Percentiles rank a stretch among this genome's conserved stretches.
phyloP scores from a whole-genome alignment of 2,888 invertebrate species.

The Muscina levida region DNA sequence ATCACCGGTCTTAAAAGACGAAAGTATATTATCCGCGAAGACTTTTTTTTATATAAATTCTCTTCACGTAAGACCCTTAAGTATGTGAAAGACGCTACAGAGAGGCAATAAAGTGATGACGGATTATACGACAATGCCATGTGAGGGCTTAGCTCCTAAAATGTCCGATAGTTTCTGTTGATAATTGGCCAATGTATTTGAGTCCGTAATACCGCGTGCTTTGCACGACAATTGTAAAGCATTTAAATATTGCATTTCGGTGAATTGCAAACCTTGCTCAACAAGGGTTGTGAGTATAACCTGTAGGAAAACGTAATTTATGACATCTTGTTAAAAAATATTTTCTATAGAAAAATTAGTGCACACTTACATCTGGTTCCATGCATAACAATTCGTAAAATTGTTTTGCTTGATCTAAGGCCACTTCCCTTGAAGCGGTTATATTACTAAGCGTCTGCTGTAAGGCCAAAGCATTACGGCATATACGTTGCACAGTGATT shows the following conservation, averaged over 20 bases:
- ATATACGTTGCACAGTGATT: slow-evolving; percentile 90
- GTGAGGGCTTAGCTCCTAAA: slow-evolving; percentile 84
- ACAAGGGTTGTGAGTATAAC: slow-evolving; percentile 91
- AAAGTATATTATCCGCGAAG: slow-evolving; percentile 38
- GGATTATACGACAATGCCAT: slow-evolving; percentile 88
- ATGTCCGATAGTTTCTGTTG: slow-evolving; percentile 91
- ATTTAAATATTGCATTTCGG: slow-evolving; percentile 92
- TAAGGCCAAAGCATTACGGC: slow-evolving; percentile 90
- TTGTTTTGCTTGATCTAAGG: slow-evolving; percentile 92
- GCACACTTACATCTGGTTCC: slow-evolving; percentile 86
- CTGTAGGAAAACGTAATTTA: slow-evolving; percentile 80
- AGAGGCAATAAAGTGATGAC: slow-evolving; percentile 31
- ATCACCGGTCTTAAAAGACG: slow-evolving; percentile 52
- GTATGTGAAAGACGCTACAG: slow-evolving; percentile 29
- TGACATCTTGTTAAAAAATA: slow-evolving; percentile 61
- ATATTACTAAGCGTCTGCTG: slow-evolving; percentile 93
- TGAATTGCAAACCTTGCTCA: slow-evolving; percentile 93
- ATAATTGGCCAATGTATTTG: slow-evolving; percentile 84
- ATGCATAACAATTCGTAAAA: slow-evolving; percentile 93
- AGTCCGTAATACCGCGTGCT: slow-evolving; percentile 81
- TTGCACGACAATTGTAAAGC: slow-evolving; percentile 89
- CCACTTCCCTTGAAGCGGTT: slow-evolving; percentile 89
- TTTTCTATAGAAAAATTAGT: slow-evolving; percentile 2
- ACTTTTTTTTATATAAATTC: too few species aligned
- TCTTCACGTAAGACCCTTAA: too few species aligned